Base-by-base conservation (phyloP, 2,113 vertebrate genomes). In the Axis porcinus region DNA sequence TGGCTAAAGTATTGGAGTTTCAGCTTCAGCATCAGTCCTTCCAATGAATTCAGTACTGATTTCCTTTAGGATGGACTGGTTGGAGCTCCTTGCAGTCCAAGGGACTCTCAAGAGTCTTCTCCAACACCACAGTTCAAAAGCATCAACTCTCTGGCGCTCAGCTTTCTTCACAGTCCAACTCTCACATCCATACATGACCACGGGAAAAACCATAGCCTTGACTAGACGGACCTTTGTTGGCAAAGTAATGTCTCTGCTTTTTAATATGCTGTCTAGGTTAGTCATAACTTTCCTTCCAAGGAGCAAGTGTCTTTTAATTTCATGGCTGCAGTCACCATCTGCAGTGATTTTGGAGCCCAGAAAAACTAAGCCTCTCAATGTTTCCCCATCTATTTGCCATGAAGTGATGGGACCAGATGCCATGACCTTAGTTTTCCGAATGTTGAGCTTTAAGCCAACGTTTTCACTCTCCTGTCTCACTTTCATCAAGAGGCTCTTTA, bases 181-280 rank as follows among this genome's bases (percentile, higher is more conserved):
- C 64, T 70, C 64, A 70, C 64, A 70, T 70, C 17, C n/a, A 36
- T 70, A 70, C 64, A 23, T 70, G n/a, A 70, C n/a, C 12, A 23
- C n/a, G 23, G n/a, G n/a, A 12, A 36, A 36, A 70, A 70, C n/a
- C n/a, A 70, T 36, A 36, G n/a, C 64, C n/a, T 70, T 70, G 64
- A 70, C 0, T 21, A 70, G 17, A 36, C 0, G 0, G 9, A 70
- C n/a, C 64, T 36, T 70, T 70, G n/a, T 67, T 67, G 33, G 62
- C 16, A 4, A 67, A n/a, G 16, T n/a, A 64, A n/a, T 9, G 33
- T 67, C 62, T 67, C 62, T 67, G 62, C 62, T 67, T 64, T 64
- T 67, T n/a, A 67, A 67, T 67, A n/a, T 67, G 33, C 62, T n/a
- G 0, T 19, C 62, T 67, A 67, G 16, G 7, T 67, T n/a, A 2